Evolutionary conservation across 2,888 invertebrate genomes (phyloP), one percentile per base, ranked within the genome.

Genomic region (Meandrusa payeni): DNA sequence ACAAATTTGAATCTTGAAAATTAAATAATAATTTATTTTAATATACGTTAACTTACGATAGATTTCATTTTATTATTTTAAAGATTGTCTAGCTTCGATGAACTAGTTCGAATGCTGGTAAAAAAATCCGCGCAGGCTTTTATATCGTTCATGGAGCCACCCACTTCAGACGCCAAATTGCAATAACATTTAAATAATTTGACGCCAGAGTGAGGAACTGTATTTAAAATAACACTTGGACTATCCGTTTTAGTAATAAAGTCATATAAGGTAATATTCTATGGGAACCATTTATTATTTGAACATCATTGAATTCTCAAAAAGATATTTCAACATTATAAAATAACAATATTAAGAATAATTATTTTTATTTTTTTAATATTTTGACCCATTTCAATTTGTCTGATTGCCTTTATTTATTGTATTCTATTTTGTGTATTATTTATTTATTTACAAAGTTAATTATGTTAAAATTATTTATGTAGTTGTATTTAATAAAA

Each of bases 161-260:
- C 80, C 76, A 82, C 80, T 76, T 68, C 57, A 57, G 59, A 52
- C 62, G 58, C 49, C 52, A 60, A 76, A 70, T 62, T 82, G 76
- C 76, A 79, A 79, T 81, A 58, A 54, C 50, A 82, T 81, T 81
- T 76, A 70, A 80, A 81, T 81, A 76, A 74, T 69, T 76, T 67
- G 58, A 63, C 55, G 61, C 60, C 58, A 64, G 54, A 63, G 63
- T 56, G 61, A 64, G 67, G 65, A 67, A 65, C 65, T 37, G 23
- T 55, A 48, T 53, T 55, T 49, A 52, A 55, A 57, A 52, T 53
- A 54, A 36, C 47, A 55, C 55, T 52, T 48, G 53, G 38, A 41
- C 41, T 47, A 50, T 52, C 41, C 42, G 45, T 44, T 43, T 43
- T 29, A 39, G 36, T 41, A 34, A 32, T 43, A 43, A 37, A 37